Percentiles rank a stretch among this genome's conserved stretches.
Evolutionary conservation across 2,113 vertebrate genomes (phyloP).

Genomic region (Gorsachius goisagi): DNA sequence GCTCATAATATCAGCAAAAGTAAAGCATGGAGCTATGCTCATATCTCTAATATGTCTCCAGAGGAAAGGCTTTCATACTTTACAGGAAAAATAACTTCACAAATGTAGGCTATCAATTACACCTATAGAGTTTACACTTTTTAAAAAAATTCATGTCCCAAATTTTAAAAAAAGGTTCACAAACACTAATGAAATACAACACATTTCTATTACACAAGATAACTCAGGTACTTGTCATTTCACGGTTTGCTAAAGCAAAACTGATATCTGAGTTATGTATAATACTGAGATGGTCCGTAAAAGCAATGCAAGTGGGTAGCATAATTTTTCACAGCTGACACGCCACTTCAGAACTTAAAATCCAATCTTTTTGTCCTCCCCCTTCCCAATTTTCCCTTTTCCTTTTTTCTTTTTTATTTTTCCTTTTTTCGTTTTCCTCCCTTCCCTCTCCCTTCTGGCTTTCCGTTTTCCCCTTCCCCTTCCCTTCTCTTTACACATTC

Average conservation of each 20-base stretch:
- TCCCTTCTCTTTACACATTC: neutral
- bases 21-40: neutral
- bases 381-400: neutral
- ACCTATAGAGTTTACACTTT: neutral
- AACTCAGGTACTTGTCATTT: neutral
- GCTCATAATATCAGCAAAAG: neutral
- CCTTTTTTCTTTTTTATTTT: neutral
- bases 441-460: neutral
- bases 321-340: neutral
- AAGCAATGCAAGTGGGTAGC: neutral
- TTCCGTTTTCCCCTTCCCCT: neutral
- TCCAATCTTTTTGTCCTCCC: too few relatives aligned
- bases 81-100: neutral
- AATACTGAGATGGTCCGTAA: neutral
- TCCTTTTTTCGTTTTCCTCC: neutral
- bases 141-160: neutral
- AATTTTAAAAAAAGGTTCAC: neutral
- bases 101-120: neutral
- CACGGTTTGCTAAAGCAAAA: neutral
- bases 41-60: constrained; percentile 5
- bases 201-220: neutral
- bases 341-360: neutral
- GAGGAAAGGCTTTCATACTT: neutral
- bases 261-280: neutral
- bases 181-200: neutral